Evolutionary conservation across 2,113 vertebrate genomes (phyloP), one percentile per base, ranked within the genome.

Genomic region (Gallinago jamesoni): DNA sequence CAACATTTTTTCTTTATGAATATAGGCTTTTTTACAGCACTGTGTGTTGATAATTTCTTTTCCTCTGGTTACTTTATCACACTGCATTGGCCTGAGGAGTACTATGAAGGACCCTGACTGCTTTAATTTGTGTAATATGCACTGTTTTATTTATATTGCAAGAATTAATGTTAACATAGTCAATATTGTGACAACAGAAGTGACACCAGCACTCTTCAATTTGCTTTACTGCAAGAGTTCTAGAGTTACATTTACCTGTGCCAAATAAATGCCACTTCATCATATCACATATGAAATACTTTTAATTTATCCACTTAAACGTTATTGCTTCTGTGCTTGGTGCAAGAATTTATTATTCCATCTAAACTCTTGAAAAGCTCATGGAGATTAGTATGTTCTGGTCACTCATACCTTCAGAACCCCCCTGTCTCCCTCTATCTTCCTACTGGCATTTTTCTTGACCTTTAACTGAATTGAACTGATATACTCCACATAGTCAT

Each of bases 1-100:
- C 13, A 75, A 43, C 7, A 7, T 41, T 50, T 72, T 90, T 82
- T 70, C 35, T 86, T 76, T 60, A 70, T 14, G 84, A 93, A 64
- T 47, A 60, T 14, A 68, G 10, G 21, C 15, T 33, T 5, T 93
- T 93, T 89, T 90, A 45, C 14, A 64, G 20, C 45, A 48, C 28
- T 63, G 7, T 70, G 24, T 87, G 45, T 35, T 88, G 75, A 20
- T 28, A 73, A 84, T 94, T 93, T 89, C 56, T 60, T 96, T 39
- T 88, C 74, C 94, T 22, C 27, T 82, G 23, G 19, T 57, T 87
- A 50, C 56, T 81, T 85, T 67, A 53, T 87, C 10, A 64, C 33
- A n/a, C 21, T 87, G 31, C 85, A 52, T 16, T 47, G 73, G 11
- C 62, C 72, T 79, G 23, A 63, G 79, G 33, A 85, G 90, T 84